Conservation (phyloP, 1,140 invertebrate genomes). For the Belonocnema kinseyi region DNA sequence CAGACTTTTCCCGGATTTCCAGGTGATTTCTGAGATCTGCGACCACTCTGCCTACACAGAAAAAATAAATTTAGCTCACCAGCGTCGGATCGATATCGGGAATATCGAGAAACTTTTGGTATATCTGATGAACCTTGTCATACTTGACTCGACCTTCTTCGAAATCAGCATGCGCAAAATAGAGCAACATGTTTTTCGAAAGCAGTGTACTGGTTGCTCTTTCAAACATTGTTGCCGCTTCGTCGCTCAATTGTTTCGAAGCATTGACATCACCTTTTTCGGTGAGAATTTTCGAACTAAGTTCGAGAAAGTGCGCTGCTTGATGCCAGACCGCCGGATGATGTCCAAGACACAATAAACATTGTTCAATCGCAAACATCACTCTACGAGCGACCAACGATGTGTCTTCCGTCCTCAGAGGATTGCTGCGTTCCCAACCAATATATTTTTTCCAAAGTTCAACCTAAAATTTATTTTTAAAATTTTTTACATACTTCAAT, state of each 20-base stretch:
- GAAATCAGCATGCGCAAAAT: slow-evolving; percentile 99
- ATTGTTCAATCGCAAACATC: slow-evolving; percentile 99
- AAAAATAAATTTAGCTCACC: slow-evolving; percentile 77
- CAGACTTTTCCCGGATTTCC: too few species aligned
- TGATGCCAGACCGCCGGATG: slow-evolving; percentile 99
- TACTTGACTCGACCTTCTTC: slow-evolving; percentile 98
- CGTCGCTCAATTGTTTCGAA: slow-evolving; percentile 93
- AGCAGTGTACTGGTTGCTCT: slow-evolving; percentile 91
- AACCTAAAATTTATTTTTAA: slow-evolving; percentile 78
- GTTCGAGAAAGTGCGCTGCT: slow-evolving; percentile 96
- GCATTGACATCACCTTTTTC: slow-evolving; percentile 97
- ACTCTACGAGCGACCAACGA: slow-evolving; percentile 94
- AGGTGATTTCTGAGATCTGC: too few species aligned
- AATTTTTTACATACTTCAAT: too few species aligned
- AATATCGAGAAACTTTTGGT: slow-evolving; percentile 93
- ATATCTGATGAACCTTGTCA: slow-evolving; percentile 98
- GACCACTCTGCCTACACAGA: background rate
- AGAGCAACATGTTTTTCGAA: slow-evolving; percentile 93
- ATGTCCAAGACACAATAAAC: slow-evolving; percentile 95
- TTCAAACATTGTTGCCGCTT: slow-evolving; percentile 95
- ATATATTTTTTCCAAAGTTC: slow-evolving; percentile 99
- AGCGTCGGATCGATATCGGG: slow-evolving; percentile 95
- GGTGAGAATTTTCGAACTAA: slow-evolving; percentile 92
- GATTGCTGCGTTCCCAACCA: slow-evolving; percentile 97
- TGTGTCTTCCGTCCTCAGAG: slow-evolving; percentile 95